Evolutionary conservation across 2,888 invertebrate species (phyloP).

Genomic region (Leptinotarsa haldemani): DNA sequence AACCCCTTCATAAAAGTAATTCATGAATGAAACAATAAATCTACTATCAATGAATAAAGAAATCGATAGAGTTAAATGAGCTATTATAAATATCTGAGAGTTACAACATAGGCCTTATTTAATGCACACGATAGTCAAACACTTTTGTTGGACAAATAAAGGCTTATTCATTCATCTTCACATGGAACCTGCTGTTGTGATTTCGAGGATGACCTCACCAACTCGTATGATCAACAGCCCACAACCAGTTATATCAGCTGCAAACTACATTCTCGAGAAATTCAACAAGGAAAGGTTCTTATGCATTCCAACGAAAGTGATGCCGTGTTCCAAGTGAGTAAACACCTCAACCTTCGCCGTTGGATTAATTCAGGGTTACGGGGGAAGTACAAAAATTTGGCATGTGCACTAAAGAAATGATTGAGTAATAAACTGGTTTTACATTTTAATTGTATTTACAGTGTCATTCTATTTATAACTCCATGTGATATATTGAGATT

Average conservation of each 20-base stretch:
- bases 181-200: not conserved
- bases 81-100: no score
- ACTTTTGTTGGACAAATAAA: not conserved
- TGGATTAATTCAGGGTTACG: not conserved
- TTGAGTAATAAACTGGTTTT: not conserved
- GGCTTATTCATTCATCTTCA: not conserved
- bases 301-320: constrained; percentile 43
- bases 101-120: no score
- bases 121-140: no score
- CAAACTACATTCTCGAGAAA: constrained; percentile 34
- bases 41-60: no score
- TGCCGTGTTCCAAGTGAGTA: constrained; percentile 18
- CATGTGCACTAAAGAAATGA: not conserved
- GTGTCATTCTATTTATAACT: not conserved
- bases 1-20: no score
- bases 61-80: no score
- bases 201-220: constrained; percentile 12
- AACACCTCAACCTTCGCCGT: constrained; percentile 2
- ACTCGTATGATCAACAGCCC: not conserved
- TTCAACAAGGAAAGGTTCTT: constrained; percentile 23
- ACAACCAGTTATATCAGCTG: constrained; percentile 28
- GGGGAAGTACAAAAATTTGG: not conserved
- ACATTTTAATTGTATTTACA: not conserved
- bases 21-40: no score
- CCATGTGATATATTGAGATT: no score